These are phyloP conservation scores for Oryzaephilus surinamensis DNA, from an alignment of 1,140 invertebrate genomes.

Conservation along the genomic window DNA sequence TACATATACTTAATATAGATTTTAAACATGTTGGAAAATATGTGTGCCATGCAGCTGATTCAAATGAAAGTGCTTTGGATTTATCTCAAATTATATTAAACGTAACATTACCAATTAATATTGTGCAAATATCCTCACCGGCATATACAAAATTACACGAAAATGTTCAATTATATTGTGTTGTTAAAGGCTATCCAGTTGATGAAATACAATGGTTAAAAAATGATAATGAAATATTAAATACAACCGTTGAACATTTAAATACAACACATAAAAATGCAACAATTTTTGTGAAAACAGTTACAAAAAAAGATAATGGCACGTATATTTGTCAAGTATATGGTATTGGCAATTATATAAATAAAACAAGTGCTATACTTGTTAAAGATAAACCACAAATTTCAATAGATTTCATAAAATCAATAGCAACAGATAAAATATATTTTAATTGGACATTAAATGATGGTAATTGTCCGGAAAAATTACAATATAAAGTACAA, in stretches of 20 bases:
- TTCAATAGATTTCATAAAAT: conserved; percentile 59
- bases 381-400: conserved; percentile 61
- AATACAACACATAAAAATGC: conserved; percentile 42
- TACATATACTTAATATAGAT: conserved; percentile 35
- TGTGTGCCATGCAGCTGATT: conserved; percentile 35
- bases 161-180: conserved; percentile 41
- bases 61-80: conserved; percentile 24
- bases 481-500: conserved; percentile 50
- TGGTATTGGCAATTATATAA: conserved; percentile 30
- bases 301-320: conserved; percentile 55
- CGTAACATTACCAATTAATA: conserved; percentile 38
- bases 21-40: conserved; percentile 40
- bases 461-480: conserved; percentile 61
- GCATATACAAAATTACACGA: conserved; percentile 41
- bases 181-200: conserved; percentile 48
- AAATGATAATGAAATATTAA: conserved; percentile 41
- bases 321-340: conserved; percentile 45
- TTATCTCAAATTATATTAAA: conserved; percentile 31
- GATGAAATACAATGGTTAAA: conserved; percentile 47
- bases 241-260: conserved; percentile 47
- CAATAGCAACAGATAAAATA: conserved; percentile 60
- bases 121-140: conserved; percentile 35
- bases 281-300: too few species aligned
- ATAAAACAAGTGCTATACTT: conserved; percentile 42
- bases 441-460: conserved; percentile 75